Evolutionary conservation across 2,113 vertebrate genomes (phyloP).

Genomic region (Leiothrix lutea): DNA sequence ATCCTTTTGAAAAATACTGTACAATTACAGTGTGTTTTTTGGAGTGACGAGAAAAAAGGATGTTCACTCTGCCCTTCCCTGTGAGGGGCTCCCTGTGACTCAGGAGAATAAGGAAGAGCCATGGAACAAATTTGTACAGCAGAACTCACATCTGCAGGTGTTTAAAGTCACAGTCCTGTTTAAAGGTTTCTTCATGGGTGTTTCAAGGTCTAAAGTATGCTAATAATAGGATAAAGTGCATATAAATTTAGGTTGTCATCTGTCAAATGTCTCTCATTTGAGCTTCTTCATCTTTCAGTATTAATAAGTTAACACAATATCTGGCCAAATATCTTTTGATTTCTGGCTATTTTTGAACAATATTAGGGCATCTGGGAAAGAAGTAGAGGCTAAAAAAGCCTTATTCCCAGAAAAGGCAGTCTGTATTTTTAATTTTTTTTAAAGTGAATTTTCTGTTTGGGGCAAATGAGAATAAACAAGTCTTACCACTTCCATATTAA

Average conservation of each 20-base stretch:
- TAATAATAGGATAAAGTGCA: background rate
- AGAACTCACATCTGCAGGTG: background rate
- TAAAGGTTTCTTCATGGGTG: background rate
- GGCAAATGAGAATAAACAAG: background rate
- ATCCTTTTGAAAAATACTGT: background rate
- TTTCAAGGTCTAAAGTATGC: background rate
- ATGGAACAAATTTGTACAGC: background rate
- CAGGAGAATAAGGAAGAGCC: background rate
- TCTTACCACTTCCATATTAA: background rate
- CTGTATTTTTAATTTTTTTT: background rate
- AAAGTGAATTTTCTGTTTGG: background rate
- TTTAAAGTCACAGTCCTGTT: background rate
- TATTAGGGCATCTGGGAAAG: background rate
- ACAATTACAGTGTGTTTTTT: background rate
- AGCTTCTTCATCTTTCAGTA: background rate
- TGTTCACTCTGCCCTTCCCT: background rate
- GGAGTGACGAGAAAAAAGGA: background rate
- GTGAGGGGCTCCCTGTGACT: background rate
- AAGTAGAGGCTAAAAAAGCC: background rate
- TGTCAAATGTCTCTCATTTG: background rate
- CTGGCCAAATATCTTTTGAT: background rate
- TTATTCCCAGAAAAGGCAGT: background rate
- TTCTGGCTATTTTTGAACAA: background rate
- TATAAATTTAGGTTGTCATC: background rate
- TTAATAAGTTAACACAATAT: background rate